Conservation (phyloP, 2,888 invertebrate genomes). For the Leucophora obtusa region DNA sequence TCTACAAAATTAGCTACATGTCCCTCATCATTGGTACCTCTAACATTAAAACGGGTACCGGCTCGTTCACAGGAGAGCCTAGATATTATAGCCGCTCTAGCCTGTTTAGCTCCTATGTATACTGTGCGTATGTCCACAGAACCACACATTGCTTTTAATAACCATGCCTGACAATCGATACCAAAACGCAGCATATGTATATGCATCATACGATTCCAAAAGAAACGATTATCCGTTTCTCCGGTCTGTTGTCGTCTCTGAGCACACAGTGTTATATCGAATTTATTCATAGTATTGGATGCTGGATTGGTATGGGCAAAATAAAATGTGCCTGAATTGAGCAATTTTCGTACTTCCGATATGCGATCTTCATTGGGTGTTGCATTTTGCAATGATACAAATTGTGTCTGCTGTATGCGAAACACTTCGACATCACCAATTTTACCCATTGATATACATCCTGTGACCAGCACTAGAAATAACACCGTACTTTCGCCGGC, state of each 20-base stretch:
- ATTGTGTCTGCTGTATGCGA: conserved; percentile 94
- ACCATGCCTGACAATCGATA: conserved; percentile 93
- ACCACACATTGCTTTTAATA: conserved; percentile 97
- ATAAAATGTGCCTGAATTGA: conserved; percentile 99
- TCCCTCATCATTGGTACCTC: conserved; percentile 99
- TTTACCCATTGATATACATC: conserved; percentile 97
- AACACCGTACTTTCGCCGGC: conserved; percentile 90
- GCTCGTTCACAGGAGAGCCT: conserved; percentile 98
- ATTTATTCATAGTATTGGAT: conserved; percentile 78
- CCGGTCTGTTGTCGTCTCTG: conserved; percentile 90
- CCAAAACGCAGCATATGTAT: conserved; percentile 95
- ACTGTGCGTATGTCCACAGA: conserved; percentile 98
- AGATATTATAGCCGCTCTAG: conserved; percentile 96
- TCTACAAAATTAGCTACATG: conserved; percentile 99
- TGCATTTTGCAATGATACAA: conserved; percentile 90
- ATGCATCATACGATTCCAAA: conserved; percentile 98
- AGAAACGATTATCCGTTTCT: conserved; percentile 95
- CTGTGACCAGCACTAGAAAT: conserved; percentile 95
- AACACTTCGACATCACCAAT: conserved; percentile 96
- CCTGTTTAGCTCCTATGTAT: conserved; percentile 97
- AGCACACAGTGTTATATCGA: conserved; percentile 96
- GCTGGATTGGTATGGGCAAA: conserved; percentile 83
- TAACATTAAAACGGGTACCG: conserved; percentile 97
- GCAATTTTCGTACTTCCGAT: conserved; percentile 87
- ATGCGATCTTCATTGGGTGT: conserved; percentile 82